Percentiles rank a stretch among this genome's conserved stretches.
These are phyloP conservation scores for Zootermopsis nevadensis DNA, from an alignment of 2,888 invertebrate genomes.

Conservation along the genomic window DNA sequence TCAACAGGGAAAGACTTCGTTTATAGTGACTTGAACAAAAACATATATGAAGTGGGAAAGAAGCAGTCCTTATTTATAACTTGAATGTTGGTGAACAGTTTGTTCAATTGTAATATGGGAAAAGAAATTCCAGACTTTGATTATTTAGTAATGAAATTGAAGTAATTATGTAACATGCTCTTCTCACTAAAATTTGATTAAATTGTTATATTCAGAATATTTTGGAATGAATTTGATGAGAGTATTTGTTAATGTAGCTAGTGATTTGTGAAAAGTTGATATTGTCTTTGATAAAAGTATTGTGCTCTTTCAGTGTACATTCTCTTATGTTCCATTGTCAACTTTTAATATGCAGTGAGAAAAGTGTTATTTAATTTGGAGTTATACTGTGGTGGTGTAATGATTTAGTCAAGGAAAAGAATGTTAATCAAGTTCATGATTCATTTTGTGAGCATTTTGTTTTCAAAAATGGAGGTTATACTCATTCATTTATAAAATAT, in stretches of 20 bases:
- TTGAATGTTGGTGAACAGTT: slow-evolving; percentile 18
- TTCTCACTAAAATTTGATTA: not conserved
- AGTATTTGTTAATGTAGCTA: slow-evolving; percentile 31
- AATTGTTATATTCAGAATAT: not conserved
- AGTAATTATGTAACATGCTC: not conserved
- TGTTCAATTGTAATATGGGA: not conserved
- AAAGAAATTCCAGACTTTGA: not conserved
- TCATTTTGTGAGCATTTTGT: no score
- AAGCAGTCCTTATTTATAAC: not conserved
- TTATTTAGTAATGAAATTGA: not conserved
- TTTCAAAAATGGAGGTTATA: no score
- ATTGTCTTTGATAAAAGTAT: not conserved
- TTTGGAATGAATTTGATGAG: slow-evolving; percentile 6
- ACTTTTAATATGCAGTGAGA: slow-evolving; percentile 9
- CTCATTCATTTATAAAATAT: no score
- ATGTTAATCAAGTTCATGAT: no score
- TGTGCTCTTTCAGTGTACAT: slow-evolving; percentile 1
- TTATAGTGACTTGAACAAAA: not conserved
- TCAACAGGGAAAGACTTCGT: not conserved
- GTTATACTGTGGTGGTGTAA: not conserved
- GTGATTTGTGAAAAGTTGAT: slow-evolving; percentile 15
- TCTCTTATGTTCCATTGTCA: not conserved
- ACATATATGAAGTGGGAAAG: not conserved
- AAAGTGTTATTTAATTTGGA: not conserved
- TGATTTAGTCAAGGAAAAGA: not conserved